Base-by-base conservation (phyloP, 2,797 vertebrate genomes). In the Thripadectes ignobilis region DNA sequence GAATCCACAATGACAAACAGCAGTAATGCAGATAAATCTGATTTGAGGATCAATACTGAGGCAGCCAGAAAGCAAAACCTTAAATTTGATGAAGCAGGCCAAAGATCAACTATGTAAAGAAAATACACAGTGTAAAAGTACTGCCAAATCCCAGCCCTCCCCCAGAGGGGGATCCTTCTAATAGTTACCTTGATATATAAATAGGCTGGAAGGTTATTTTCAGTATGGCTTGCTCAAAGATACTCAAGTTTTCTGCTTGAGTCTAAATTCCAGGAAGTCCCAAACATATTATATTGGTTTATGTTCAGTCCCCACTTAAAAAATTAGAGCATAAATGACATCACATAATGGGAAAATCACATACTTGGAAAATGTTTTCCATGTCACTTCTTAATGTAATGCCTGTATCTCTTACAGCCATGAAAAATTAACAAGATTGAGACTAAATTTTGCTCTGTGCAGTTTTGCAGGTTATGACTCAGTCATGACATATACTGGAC, bases 11-110 rank as follows among this genome's bases (percentile, higher is more conserved):
- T 98, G 85, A 89, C 98, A 63, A 96, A 97, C 17, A 84, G 76
- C 1, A 72, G 82, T 46, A 85, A 85, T 8, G 20, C 54, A 61
- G 97, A 97, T 62, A 90, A 96, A 68, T 75, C 84, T 84, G 98
- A 95, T 34, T 90, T 96, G 24, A 98, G 98, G 49, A 66, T 95
- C 77, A 97, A 30, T 55, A 97, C 71, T 15, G 99, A 99, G 66
- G 78, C 97, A 48, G 97, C 96, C 83, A 98, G 98, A 78, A 98
- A 97, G 94, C 98, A 98, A 97, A 98, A 96, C 69, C 92, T 97
- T 39, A 98, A 98, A 94, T 82, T 95, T 30, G 98, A 99, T 29
- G 98, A 99, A 55, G 90, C 96, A 57, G 97, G 97, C 12, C 97
- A 98, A 91, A 98, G 98, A 89, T 96, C 97, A 69, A 98, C 97